Conservation (phyloP, 2,797 vertebrate genomes). For the Gadopsis marmoratus region DNA sequence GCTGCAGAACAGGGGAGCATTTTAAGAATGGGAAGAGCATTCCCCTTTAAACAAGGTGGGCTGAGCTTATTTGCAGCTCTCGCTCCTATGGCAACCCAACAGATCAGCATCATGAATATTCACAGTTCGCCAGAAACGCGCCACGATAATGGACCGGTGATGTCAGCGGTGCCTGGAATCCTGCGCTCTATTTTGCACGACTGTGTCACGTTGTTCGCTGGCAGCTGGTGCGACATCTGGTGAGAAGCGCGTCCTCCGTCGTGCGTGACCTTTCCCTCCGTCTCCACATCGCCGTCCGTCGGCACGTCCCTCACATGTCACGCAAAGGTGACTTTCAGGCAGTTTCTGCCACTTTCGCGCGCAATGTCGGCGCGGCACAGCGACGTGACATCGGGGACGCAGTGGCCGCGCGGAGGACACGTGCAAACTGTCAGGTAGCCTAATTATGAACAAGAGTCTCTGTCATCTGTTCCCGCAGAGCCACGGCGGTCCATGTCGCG, state of each 20-base stretch:
- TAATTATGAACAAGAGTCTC: constrained; percentile 66
- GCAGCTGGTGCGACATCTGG: constrained; percentile 70
- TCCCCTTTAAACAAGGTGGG: constrained; percentile 88
- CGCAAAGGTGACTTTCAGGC: constrained; percentile 83
- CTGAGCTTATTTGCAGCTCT: constrained; percentile 89
- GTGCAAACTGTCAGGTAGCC: constrained; percentile 81
- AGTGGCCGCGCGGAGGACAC: constrained; percentile 75
- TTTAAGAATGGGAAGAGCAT: constrained; percentile 82
- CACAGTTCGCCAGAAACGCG: constrained; percentile 87
- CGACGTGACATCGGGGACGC: constrained; percentile 75
- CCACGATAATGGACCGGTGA: constrained; percentile 88
- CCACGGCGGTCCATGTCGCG: constrained; percentile 79
- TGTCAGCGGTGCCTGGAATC: constrained; percentile 87
- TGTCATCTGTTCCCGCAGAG: constrained; percentile 67
- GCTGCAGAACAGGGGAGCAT: constrained; percentile 49
- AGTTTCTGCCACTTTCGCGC: constrained; percentile 81
- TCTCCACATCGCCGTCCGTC: constrained; percentile 70
- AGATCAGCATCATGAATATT: constrained; percentile 95
- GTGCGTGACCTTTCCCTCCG: constrained; percentile 82
- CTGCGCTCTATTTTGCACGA: constrained; percentile 79
- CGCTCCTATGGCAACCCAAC: constrained; percentile 97
- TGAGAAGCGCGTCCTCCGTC: constrained; percentile 77
- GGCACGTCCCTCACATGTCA: constrained; percentile 79
- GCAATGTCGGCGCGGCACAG: constrained; percentile 79
- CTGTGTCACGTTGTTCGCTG: constrained; percentile 76